These are phyloP conservation scores for Chrysomela aeneicollis DNA, from an alignment of 2,888 invertebrate genomes.

Conservation along the genomic window DNA sequence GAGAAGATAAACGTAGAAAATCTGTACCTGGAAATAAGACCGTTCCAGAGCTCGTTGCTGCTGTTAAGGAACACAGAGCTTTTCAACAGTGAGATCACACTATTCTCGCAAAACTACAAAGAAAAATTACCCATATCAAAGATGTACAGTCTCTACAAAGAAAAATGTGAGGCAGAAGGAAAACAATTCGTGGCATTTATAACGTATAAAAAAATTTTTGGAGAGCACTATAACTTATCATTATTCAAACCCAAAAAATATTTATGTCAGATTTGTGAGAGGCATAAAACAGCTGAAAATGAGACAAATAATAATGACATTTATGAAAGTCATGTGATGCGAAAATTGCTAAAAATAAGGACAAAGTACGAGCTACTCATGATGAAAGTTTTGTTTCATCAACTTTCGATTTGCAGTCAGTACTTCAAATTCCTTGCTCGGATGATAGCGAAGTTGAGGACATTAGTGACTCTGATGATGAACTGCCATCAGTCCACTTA, in stretches of 20 bases:
- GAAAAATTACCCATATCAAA: slow-evolving; percentile 11
- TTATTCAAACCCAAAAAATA: not conserved
- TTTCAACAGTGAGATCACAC: slow-evolving; percentile 11
- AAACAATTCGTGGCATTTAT: not conserved
- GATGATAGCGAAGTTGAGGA: too few species aligned
- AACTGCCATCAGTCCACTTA: too few species aligned
- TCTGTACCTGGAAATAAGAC: slow-evolving; percentile 17
- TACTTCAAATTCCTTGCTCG: slow-evolving; percentile 48
- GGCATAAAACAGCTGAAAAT: too few species aligned
- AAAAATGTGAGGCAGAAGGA: not conserved
- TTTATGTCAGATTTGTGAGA: too few species aligned
- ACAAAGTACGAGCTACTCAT: slow-evolving; percentile 36
- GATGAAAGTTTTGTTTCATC: slow-evolving; percentile 42
- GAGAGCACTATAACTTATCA: not conserved
- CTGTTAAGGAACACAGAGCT: slow-evolving; percentile 13
- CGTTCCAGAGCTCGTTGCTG: not conserved
- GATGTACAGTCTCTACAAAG: not conserved
- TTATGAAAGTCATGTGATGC: slow-evolving; percentile 18
- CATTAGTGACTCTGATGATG: too few species aligned
- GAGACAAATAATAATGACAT: too few species aligned
- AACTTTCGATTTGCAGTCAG: slow-evolving; percentile 49
- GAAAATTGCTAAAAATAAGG: slow-evolving; percentile 27
- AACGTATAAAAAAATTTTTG: not conserved
- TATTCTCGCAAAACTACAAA: slow-evolving; percentile 10
- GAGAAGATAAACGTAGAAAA: slow-evolving; percentile 18